Conservation (phyloP, 2,888 invertebrate species). For the Tribolium freemani region DNA sequence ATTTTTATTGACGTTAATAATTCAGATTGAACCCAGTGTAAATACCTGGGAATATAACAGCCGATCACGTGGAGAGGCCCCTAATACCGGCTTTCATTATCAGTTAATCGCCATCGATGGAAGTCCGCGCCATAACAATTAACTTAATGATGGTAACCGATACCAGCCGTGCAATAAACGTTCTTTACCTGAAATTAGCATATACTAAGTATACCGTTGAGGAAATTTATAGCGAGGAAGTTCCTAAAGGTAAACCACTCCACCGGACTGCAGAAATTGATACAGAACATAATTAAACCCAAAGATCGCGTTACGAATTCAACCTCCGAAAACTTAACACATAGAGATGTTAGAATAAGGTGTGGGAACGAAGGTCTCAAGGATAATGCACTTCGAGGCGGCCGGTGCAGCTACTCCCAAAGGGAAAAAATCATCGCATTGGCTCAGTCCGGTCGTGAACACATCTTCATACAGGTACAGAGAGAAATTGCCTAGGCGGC, state of each 20-base stretch:
- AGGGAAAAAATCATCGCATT: slow-evolving; percentile 25
- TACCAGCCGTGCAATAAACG: slow-evolving; percentile 32
- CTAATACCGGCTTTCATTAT: slow-evolving; percentile 27
- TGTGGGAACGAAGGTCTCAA: slow-evolving; percentile 45
- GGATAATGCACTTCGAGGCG: slow-evolving; percentile 44
- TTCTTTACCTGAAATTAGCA: slow-evolving; percentile 25
- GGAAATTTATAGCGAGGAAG: slow-evolving; percentile 26
- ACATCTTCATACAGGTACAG: slow-evolving; percentile 28
- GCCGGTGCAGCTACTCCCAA: slow-evolving; percentile 7
- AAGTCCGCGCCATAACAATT: slow-evolving; percentile 41
- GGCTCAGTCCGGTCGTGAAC: slow-evolving; percentile 36
- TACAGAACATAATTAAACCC: background rate
- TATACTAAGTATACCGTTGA: slow-evolving; percentile 17
- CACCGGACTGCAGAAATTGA: slow-evolving; percentile 12
- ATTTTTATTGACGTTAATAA: slow-evolving; percentile 39
- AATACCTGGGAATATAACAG: slow-evolving; percentile 39
- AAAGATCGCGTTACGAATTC: background rate
- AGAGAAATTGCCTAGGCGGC: slow-evolving; percentile 38
- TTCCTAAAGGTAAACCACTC: slow-evolving; percentile 2
- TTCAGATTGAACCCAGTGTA: slow-evolving; percentile 33
- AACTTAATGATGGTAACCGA: slow-evolving; percentile 44
- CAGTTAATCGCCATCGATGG: slow-evolving; percentile 35
- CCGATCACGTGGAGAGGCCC: slow-evolving; percentile 14
- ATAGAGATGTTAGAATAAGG: slow-evolving; percentile 39
- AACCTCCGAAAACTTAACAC: no score